phyloP scores from a whole-genome alignment of 2,888 invertebrate species.

The Galerucella nymphaeae region DNA sequence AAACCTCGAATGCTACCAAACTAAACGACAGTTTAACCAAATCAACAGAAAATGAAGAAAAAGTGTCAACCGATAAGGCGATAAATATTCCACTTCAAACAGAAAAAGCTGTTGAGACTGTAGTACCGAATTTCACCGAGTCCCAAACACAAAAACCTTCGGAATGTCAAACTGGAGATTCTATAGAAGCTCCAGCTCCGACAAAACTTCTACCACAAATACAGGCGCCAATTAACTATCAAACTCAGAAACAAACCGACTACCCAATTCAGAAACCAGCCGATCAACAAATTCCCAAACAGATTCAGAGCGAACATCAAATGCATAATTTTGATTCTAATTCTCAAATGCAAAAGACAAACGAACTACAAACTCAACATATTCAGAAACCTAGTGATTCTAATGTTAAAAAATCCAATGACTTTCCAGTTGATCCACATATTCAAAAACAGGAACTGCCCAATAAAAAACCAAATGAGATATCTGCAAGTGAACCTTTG shows the following conservation, averaged over 20 bases:
- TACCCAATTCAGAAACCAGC: not conserved
- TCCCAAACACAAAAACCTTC: not conserved
- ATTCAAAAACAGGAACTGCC: not conserved
- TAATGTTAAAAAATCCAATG: not conserved
- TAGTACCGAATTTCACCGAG: not conserved
- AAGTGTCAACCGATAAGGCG: not conserved
- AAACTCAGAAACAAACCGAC: not conserved
- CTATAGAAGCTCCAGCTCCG: not conserved
- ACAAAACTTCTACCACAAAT: not conserved
- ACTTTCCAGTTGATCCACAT: not conserved
- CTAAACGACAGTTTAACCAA: not conserved
- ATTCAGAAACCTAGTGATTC: constrained; percentile 10
- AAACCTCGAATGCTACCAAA: not conserved
- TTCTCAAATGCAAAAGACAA: not conserved
- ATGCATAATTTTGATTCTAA: not conserved
- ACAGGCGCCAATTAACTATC: not conserved
- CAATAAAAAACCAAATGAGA: not conserved
- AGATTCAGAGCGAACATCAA: not conserved
- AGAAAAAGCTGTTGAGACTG: not conserved
- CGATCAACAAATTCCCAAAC: not conserved
- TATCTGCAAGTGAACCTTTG: not conserved
- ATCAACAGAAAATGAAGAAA: not conserved
- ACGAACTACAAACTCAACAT: not conserved
- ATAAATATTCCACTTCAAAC: not conserved
- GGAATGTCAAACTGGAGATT: not conserved